Evolutionary conservation across 2,888 invertebrate genomes (phyloP), one percentile per base, ranked within the genome.

Genomic region (Fabriciana adippe): DNA sequence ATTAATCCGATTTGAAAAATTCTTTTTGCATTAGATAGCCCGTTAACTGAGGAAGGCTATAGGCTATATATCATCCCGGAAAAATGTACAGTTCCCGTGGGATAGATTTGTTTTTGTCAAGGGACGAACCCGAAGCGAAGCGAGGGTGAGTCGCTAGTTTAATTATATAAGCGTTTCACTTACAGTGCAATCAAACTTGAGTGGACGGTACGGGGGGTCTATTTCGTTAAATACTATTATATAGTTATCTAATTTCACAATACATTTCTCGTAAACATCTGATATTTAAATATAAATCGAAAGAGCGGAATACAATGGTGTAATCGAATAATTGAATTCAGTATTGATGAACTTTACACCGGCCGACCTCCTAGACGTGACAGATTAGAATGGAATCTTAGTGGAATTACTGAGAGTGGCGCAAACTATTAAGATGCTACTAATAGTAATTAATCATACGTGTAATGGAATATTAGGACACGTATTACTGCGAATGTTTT

Each of bases 221-320:
- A 73, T 84, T 86, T 83, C 86, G 82, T 84, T 82, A 87, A 85
- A 87, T 79, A 87, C 79, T 84, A 87, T 85, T 83, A 83, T 79
- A 81, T 84, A 84, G 80, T 87, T 86, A 85, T 87, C 81, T 83
- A 84, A 87, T 90, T 92, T 91, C 92, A 90, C 88, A 92, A 92
- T 87, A 81, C 85, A 85, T 88, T 91, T 90, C 88, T 90, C 79
- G 89, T 90, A 91, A 92, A 90, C 83, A 89, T 79, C 79, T 92
- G 92, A 87, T 92, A 92, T 92, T 92, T 92, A 92, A 92, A 92
- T 92, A 91, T 92, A 90, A 91, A 90, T 90, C 90, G 90, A 91
- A 89, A 89, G 91, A 89, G 84, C 87, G 83, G 86, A 91, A 89
- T 83, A 92, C 92, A 92, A 92, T 92, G 89, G 90, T 89, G 92